phyloP scores from a whole-genome alignment of 2,113 vertebrate species.

The Triplophysa dalaica region DNA sequence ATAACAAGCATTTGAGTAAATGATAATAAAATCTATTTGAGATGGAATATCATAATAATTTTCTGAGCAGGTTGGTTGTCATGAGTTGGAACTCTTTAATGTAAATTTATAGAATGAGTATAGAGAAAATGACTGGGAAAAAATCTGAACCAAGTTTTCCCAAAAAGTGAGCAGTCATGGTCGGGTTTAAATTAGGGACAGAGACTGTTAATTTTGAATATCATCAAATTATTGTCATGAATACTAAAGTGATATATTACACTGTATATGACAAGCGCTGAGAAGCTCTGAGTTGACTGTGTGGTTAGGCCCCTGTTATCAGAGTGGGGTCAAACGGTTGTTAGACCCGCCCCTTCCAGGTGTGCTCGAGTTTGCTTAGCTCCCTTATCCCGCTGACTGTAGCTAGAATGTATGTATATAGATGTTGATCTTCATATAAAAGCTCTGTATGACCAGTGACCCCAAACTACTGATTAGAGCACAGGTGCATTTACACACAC shows the following conservation, averaged over 20 bases:
- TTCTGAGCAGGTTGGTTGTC: too few species aligned
- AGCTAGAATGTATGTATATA: neutral
- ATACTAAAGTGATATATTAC: neutral
- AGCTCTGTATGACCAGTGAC: neutral
- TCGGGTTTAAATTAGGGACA: too few species aligned
- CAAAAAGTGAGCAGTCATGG: too few species aligned
- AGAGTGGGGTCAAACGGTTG: constrained; percentile 1
- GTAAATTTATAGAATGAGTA: too few species aligned
- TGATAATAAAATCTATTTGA: too few species aligned
- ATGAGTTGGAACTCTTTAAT: too few species aligned
- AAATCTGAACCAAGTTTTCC: too few species aligned
- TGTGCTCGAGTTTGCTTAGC: constrained; percentile 4
- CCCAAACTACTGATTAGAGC: neutral
- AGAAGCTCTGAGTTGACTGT: neutral
- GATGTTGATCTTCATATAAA: neutral
- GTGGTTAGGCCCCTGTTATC: neutral
- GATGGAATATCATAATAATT: too few species aligned
- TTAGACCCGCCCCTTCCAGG: constrained; percentile 21
- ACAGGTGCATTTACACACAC: neutral
- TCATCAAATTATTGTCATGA: neutral
- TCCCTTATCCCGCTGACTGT: neutral
- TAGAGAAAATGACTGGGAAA: too few species aligned
- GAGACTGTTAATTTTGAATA: too few species aligned
- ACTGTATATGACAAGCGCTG: too few species aligned
- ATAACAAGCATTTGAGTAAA: too few species aligned